These are phyloP conservation scores for Nothoprocta pentlandii DNA, from an alignment of 2,113 vertebrate genomes.

Conservation along the genomic window DNA sequence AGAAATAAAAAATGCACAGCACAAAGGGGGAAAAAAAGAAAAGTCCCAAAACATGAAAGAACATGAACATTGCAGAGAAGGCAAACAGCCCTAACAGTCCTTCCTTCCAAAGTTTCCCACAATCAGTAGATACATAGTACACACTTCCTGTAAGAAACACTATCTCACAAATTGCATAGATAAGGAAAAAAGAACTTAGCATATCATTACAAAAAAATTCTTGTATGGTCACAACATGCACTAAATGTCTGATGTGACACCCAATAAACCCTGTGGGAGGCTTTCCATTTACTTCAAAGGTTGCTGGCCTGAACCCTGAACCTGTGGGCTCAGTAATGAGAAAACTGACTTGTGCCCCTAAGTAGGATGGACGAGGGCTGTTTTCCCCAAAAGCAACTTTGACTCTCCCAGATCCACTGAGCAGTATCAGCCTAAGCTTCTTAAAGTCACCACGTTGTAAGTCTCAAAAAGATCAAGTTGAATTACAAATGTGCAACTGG, in stretches of 20 bases:
- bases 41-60: background rate
- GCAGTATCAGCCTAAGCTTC: background rate
- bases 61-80: constrained; percentile 13
- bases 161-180: background rate
- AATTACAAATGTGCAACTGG: constrained; percentile 48
- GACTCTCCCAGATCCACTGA: background rate
- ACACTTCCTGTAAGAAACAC: background rate
- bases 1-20: constrained; percentile 35
- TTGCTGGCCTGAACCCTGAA: background rate
- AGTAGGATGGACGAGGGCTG: background rate
- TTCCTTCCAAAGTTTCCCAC: background rate
- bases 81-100: background rate
- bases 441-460: background rate
- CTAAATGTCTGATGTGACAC: background rate
- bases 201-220: constrained; percentile 22
- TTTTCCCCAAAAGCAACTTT: background rate
- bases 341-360: background rate
- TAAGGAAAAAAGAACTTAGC: constrained; percentile 16
- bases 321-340: constrained; percentile 31
- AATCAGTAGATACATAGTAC: background rate
- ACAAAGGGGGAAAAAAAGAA: background rate
- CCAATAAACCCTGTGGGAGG: constrained; percentile 13
- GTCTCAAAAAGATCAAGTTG: constrained; percentile 39
- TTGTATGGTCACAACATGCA: background rate
- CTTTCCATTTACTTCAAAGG: constrained; percentile 36